Conservation (phyloP, 2,888 invertebrate genomes). For the Lithophane ornitopus region DNA sequence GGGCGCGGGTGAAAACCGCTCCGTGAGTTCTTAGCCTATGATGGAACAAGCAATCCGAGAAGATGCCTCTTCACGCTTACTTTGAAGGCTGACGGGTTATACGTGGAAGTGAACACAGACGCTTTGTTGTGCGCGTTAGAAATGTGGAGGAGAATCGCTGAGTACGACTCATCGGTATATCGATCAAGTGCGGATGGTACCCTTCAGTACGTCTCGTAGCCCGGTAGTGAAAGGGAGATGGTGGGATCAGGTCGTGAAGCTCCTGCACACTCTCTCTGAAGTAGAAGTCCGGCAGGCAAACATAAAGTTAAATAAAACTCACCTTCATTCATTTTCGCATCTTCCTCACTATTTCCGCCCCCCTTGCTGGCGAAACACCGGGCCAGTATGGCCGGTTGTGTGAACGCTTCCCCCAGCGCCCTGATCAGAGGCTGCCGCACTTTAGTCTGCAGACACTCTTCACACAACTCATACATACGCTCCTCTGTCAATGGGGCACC, state of each 20-base stretch:
- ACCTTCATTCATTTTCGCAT: slow-evolving; percentile 78
- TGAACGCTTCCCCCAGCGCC: slow-evolving; percentile 95
- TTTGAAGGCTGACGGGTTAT: too few species aligned
- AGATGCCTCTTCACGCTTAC: not conserved
- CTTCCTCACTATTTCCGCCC: slow-evolving; percentile 67
- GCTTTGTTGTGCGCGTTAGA: not conserved
- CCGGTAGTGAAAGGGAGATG: too few species aligned
- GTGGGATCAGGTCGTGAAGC: not conserved
- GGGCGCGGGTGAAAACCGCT: too few species aligned
- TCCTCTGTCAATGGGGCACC: slow-evolving; percentile 93
- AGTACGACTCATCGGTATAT: too few species aligned
- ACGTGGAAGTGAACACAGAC: too few species aligned
- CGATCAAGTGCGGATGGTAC: too few species aligned
- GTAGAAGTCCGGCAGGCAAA: not conserved
- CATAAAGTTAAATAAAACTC: slow-evolving; percentile 41
- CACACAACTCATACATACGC: slow-evolving; percentile 93
- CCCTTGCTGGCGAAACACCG: slow-evolving; percentile 92
- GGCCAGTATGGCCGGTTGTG: slow-evolving; percentile 91
- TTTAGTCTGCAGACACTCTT: slow-evolving; percentile 93
- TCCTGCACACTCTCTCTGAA: not conserved
- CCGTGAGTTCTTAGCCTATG: too few species aligned
- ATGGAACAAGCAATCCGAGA: not conserved
- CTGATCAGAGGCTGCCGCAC: slow-evolving; percentile 93
- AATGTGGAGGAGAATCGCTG: not conserved
- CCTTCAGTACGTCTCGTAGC: too few species aligned